Percentiles rank a stretch among this genome's conserved stretches.
phyloP scores from a whole-genome alignment of 2,888 invertebrate species.

The Hedychridium roseum region DNA sequence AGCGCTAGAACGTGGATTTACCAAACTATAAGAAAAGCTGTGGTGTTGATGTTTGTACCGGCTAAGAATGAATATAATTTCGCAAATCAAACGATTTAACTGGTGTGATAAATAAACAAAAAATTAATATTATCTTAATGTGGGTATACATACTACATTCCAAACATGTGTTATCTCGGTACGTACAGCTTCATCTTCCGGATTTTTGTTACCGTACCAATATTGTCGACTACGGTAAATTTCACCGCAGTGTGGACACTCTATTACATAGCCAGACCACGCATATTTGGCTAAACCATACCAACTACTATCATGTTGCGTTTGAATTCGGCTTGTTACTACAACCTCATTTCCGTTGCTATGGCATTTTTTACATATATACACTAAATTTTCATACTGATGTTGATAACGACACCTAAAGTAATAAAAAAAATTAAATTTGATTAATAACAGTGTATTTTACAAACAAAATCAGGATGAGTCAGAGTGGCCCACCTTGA shows the following conservation, averaged over 20 bases:
- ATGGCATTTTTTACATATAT: conserved; percentile 72
- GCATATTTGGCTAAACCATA: conserved; percentile 77
- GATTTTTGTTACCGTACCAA: conserved; percentile 82
- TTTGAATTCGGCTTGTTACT: conserved; percentile 67
- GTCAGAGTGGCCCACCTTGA: no score
- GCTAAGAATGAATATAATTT: no score
- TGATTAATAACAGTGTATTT: neutral
- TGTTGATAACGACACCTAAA: conserved; percentile 73
- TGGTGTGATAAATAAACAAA: no score
- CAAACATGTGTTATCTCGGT: conserved; percentile 68
- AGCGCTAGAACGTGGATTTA: neutral
- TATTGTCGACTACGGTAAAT: conserved; percentile 78
- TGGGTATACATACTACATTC: conserved; percentile 63
- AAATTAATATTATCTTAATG: conserved; percentile 2
- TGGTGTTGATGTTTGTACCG: no score
- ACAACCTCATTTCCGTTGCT: conserved; percentile 69
- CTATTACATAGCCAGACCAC: conserved; percentile 81
- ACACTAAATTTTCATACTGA: conserved; percentile 76
- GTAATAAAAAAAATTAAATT: conserved; percentile 34
- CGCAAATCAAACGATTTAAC: neutral
- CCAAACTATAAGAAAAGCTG: no score
- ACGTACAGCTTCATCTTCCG: conserved; percentile 73
- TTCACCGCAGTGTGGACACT: conserved; percentile 78
- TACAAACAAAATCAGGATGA: conserved; percentile 11
- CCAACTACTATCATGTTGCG: conserved; percentile 66